Percentiles rank a stretch among this genome's conserved stretches.
Conservation (phyloP, 2,113 vertebrate species). For the Cinclus cinclus region DNA sequence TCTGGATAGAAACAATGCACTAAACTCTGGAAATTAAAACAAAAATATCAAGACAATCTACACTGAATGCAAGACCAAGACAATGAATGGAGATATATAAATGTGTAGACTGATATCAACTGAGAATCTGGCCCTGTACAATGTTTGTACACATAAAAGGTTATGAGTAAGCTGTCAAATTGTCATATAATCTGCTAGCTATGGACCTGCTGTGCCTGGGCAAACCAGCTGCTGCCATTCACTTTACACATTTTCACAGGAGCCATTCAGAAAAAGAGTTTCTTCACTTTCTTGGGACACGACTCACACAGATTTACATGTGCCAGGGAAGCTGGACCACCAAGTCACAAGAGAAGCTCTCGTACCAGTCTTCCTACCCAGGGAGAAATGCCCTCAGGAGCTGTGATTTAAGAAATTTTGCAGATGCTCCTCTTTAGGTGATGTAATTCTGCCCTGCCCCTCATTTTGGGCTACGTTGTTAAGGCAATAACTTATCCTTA, state of each 20-base stretch:
- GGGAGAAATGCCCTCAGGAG: neutral
- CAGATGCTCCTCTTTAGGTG: neutral
- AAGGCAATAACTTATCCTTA: slow-evolving; percentile 32
- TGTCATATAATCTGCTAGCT: neutral
- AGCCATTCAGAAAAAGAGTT: neutral
- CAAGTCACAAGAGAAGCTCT: neutral
- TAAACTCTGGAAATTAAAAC: neutral
- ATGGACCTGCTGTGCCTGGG: neutral
- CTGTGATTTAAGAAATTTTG: neutral
- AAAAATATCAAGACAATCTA: neutral
- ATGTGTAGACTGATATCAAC: neutral
- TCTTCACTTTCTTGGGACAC: neutral
- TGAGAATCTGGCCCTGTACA: neutral
- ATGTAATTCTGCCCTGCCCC: slow-evolving; percentile 5
- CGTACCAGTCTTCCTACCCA: neutral
- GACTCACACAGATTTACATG: fast-evolving
- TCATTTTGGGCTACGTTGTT: neutral
- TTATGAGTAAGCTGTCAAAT: neutral
- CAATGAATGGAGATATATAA: neutral
- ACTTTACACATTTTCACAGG: neutral
- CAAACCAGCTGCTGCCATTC: neutral
- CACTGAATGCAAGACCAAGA: neutral
- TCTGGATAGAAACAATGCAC: neutral
- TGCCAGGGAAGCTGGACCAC: neutral
- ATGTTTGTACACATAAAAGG: neutral